Evolutionary conservation across 1,140 invertebrate species (phyloP), one percentile per base, ranked within the genome.

Genomic region (Schlechtendalia chinensis): DNA sequence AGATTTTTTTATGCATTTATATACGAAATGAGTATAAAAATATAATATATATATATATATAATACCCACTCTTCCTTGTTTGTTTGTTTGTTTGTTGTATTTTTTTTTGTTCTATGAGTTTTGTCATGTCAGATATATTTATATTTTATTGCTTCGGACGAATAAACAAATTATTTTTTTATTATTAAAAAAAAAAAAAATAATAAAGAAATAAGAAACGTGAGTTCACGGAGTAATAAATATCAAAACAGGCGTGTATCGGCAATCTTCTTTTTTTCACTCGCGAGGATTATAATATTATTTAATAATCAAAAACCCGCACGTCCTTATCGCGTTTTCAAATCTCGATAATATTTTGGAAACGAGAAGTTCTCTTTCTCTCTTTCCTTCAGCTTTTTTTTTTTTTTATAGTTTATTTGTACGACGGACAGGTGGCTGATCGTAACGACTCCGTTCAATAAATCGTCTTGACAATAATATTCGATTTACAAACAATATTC

Each of bases 141-240:
- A 61, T 79, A 79, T 79, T 79, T 79, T 79, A 79, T 79, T 79
- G 75, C 75, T 50, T 79, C 75, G 27, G 39, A 61, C 58, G 75
- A 75, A 63, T 79, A 79, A 79, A 79, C 75, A 79, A 79, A 79
- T 79, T 79, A 79, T 63, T 79, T 39, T 79, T 79, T 63, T 79
- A 79, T 79, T 79, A 79, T 79, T 61, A 61, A 63, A 63, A 79
- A 63, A 79, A 47, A n/a, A n/a, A n/a, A n/a, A n/a, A n/a, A n/a
- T n/a, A n/a, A 79, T 24, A 77, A 39, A 22, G 17, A 32, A 58
- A 59, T 75, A 58, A 79, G 58, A 50, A 79, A 79, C 75, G 75
- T 79, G 75, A 45, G 75, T 50, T 79, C 58, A 27, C 45, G 45
- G 22, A 47, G 75, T 58, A 79, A 79, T 79, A 79, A 79, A 79